Evolutionary conservation across 35 echinoderm and acorn worm genomes (phyloP).

Genomic region (Anneissia japonica): DNA sequence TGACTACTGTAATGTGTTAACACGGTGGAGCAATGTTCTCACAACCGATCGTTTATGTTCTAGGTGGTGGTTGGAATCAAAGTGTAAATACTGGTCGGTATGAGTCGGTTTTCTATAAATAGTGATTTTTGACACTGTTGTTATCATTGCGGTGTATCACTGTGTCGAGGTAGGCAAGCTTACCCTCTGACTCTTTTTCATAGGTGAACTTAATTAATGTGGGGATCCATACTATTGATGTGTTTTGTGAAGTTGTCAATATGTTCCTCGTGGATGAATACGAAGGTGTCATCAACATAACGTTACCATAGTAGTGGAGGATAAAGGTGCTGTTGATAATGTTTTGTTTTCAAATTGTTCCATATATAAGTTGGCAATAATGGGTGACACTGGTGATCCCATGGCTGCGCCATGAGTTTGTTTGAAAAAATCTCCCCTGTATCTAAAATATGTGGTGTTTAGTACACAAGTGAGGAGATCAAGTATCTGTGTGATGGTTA

Average conservation of each 20-base stretch:
- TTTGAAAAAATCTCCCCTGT: too few relatives aligned
- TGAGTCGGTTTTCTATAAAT: constrained; percentile 39
- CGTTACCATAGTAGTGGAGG: constrained; percentile 15
- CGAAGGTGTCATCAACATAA: constrained; percentile 52
- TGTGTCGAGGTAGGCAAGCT: constrained; percentile 31
- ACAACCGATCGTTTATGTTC: constrained; percentile 45
- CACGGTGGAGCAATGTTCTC: constrained; percentile 14
- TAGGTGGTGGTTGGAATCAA: constrained; percentile 34
- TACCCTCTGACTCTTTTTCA: constrained; percentile 24
- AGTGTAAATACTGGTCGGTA: constrained; percentile 42
- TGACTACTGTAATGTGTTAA: constrained; percentile 13
- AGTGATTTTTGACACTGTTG: constrained; percentile 20
- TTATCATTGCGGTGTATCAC: constrained; percentile 21
- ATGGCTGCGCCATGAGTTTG: too few relatives aligned
- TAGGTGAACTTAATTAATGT: constrained; percentile 57
- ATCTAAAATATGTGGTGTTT: too few relatives aligned
- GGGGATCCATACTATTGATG: constrained; percentile 17
- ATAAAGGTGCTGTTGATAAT: constrained; percentile 11
- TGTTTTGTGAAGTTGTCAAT: constrained; percentile 30
- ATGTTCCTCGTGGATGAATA: not conserved
- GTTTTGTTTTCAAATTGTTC: constrained; percentile 31
- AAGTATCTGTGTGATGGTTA: too few relatives aligned
- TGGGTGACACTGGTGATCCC: too few relatives aligned
- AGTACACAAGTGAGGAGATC: too few relatives aligned
- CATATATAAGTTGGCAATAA: constrained; percentile 14